Evolutionary conservation across 2,797 vertebrate genomes (phyloP).

Genomic region (Epinephelus malabaricus): DNA sequence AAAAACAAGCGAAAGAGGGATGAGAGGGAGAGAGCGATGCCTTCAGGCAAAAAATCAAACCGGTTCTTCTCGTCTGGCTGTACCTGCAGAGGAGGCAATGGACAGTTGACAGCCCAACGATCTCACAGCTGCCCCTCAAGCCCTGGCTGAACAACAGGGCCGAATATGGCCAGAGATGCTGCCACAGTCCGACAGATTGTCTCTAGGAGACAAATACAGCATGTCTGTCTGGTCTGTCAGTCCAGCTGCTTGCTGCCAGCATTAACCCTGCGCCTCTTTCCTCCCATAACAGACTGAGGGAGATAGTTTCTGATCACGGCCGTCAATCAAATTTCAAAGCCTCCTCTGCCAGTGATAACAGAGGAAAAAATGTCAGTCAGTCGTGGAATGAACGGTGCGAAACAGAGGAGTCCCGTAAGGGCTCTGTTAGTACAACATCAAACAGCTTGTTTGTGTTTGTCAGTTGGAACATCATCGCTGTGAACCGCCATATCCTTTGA

Average conservation of each 20-base stretch:
- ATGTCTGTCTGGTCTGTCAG: conserved; percentile 57
- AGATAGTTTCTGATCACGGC: conserved; percentile 48
- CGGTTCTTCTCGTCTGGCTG: conserved; percentile 25
- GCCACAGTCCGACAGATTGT: conserved; percentile 48
- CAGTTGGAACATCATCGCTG: conserved; percentile 37
- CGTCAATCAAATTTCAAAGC: conserved; percentile 66
- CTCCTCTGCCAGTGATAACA: conserved; percentile 32
- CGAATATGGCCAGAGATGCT: conserved; percentile 52
- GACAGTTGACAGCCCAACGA: conserved; percentile 60
- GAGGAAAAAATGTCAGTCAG: conserved; percentile 36
- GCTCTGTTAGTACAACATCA: conserved; percentile 45
- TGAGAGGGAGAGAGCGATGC: conserved; percentile 17
- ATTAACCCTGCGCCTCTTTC: conserved; percentile 32
- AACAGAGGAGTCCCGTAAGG: conserved; percentile 24
- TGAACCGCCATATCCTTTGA: conserved; percentile 24
- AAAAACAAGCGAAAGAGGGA: conserved; percentile 52
- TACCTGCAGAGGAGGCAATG: conserved; percentile 49
- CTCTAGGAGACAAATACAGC: conserved; percentile 60
- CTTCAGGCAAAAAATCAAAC: conserved; percentile 44
- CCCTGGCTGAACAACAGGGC: conserved; percentile 43
- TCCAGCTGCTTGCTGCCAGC: conserved; percentile 52
- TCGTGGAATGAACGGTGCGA: conserved; percentile 31
- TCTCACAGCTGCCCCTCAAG: conserved; percentile 53
- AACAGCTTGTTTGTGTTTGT: conserved; percentile 61
- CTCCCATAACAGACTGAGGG: conserved; percentile 38